Evolutionary conservation across 2,888 invertebrate genomes (phyloP).

Genomic region (Ametastegia equiseti): DNA sequence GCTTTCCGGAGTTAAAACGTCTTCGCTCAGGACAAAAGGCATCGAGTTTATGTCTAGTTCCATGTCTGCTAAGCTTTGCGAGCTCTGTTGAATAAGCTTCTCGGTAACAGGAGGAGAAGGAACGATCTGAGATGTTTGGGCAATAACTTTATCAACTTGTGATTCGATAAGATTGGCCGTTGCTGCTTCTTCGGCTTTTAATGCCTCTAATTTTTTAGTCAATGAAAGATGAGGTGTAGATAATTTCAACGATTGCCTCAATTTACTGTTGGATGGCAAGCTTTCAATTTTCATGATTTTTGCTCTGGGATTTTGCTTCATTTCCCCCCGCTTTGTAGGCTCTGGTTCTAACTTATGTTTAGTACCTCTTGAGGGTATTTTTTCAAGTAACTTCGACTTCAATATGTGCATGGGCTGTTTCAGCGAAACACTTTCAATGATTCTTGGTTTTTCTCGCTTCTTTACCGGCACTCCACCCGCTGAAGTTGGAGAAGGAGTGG

Average conservation of each 20-base stretch:
- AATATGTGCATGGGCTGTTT: constrained; percentile 72
- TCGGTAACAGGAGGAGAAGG: constrained; percentile 57
- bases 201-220: constrained; percentile 64
- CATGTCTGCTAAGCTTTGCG: constrained; percentile 69
- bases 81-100: constrained; percentile 68
- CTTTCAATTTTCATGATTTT: constrained; percentile 70
- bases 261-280: constrained; percentile 59
- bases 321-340: constrained; percentile 54
- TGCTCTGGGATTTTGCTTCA: constrained; percentile 58
- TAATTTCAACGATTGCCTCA: constrained; percentile 56
- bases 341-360: constrained; percentile 71
- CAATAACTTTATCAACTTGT: constrained; percentile 56
- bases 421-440: constrained; percentile 71
- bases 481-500: constrained; percentile 61
- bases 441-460: constrained; percentile 73
- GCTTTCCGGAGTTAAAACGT: constrained; percentile 82
- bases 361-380: constrained; percentile 62
- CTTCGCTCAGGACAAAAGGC: constrained; percentile 86
- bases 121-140: constrained; percentile 55
- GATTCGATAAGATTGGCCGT: constrained; percentile 53
- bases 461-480: constrained; percentile 68
- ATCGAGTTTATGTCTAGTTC: constrained; percentile 86
- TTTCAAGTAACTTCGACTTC: constrained; percentile 69
- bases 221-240: constrained; percentile 57
- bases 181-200: constrained; percentile 66